A percentile compares a stretch with the other conserved stretches of the same genome.
phyloP scores from a whole-genome alignment of 1,140 invertebrate genomes.

The Stratiolaelaps scimitus region DNA sequence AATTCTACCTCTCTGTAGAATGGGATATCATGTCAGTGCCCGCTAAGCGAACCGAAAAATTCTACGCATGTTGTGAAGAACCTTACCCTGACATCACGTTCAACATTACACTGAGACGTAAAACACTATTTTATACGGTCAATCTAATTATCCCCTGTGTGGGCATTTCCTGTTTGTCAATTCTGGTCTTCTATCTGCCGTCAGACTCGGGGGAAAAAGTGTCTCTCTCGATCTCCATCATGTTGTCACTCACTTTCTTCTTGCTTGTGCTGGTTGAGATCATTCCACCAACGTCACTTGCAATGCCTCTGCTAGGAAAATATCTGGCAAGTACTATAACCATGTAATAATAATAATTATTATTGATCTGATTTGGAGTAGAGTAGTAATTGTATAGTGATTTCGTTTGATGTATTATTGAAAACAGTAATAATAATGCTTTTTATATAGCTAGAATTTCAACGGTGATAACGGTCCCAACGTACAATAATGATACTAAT shows the following conservation, averaged over 20 bases:
- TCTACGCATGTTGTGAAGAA: slow-evolving; percentile 65
- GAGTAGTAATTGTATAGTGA: too few species aligned
- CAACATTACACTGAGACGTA: slow-evolving; percentile 80
- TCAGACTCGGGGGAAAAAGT: slow-evolving; percentile 95
- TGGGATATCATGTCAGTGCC: slow-evolving; percentile 89
- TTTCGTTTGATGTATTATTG: too few species aligned
- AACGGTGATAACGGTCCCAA: too few species aligned
- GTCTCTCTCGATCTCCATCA: slow-evolving; percentile 92
- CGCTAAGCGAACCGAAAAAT: slow-evolving; percentile 70
- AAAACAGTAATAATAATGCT: too few species aligned
- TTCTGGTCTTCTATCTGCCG: slow-evolving; percentile 95
- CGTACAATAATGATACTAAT: too few species aligned
- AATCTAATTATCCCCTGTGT: slow-evolving; percentile 93
- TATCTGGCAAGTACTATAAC: slow-evolving; percentile 56
- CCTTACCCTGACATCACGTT: slow-evolving; percentile 93
- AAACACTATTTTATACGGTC: slow-evolving; percentile 88
- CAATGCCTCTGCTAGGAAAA: slow-evolving; percentile 91
- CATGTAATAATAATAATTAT: too few species aligned
- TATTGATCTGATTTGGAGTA: too few species aligned
- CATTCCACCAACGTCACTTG: slow-evolving; percentile 90
- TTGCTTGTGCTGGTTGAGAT: slow-evolving; percentile 92
- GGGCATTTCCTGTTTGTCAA: slow-evolving; percentile 89
- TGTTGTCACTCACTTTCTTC: slow-evolving; percentile 96
- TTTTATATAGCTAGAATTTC: too few species aligned
- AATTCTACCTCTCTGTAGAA: slow-evolving; percentile 91